Base-by-base conservation (phyloP, 1,140 invertebrate genomes). In the Cyrtorhinus lividipennis region DNA sequence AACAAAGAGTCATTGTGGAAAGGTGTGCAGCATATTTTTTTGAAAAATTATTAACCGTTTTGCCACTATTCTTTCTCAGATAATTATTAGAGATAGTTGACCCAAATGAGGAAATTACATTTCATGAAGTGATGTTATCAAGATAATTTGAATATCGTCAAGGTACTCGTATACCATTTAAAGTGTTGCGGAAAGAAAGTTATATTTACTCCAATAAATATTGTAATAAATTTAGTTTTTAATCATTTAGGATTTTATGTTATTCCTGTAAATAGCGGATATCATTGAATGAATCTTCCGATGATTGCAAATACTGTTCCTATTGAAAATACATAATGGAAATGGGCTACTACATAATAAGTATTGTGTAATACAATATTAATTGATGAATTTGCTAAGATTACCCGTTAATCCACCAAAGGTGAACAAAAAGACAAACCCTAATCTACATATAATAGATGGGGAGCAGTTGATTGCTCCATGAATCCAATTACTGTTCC, bases 281-380 rank as follows among this genome's bases (percentile, higher is more conserved):
- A 44, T 44, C 38, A 44, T n/a, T 44, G 8, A 44, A 44, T 44
- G n/a, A 44, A 44, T 44, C 38, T 44, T 44, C 38, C 38, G n/a
- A 44, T 44, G n/a, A 44, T 44, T 10, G 38, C 38, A 44, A 44
- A 44, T 44, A 44, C 53, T 56, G 53, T 20, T 56, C 15, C 53
- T 56, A 56, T 56, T 18, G 53, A 56, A 12, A 56, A 56, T 56
- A 56, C 53, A 56, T 56, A 56, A 20, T 56, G 53, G 53, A 56
- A 56, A 56, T 56, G 53, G 8, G 8, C 53, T 56, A 56, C 53
- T 56, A 56, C 53, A 20, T 56, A 56, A 56, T 56, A 56, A 18
- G 53, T 56, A 23, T 56, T 20, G 22, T 56, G 53, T 18, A 56
- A 20, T 10, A 56, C 18, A 20, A 56, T 56, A 56, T 56, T 10